Evolutionary conservation across 2,113 vertebrate genomes (phyloP), one percentile per base, ranked within the genome.

Genomic region (Mastomys coucha): DNA sequence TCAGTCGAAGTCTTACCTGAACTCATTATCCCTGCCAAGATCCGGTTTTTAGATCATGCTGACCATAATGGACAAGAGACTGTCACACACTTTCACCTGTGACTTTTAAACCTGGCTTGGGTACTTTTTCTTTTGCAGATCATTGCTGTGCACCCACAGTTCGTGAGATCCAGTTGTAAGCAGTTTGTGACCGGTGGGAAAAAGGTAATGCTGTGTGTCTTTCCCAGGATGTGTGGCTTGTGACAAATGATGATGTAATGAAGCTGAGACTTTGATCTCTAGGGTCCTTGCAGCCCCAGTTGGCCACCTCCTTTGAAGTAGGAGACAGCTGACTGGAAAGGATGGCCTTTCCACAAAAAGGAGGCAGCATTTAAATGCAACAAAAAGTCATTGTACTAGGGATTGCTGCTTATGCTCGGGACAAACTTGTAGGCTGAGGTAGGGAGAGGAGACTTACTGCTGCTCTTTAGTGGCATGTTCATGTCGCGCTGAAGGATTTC

Each of bases 121-220:
- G 0, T 65, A 24, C 53, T 70, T 75, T 16, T 58, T 94, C 67
- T 92, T 75, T 93, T 94, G 4, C 78, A 99, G 99, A 98, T 99
- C 82, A 98, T 99, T 95, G 99, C 99, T 3, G 98, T 99, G 94
- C 99, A 99, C 94, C 99, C 99, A 91, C 99, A 99, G 82, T 99
- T 99, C 92, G 98, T 99, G 98, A 99, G 98, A 98, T 99, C 99
- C 26, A 99, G 99, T 98, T 99, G 99, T 98, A 99, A 99, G 98
- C 99, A 99, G 96, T 99, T 99, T 99, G 99, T 99, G 97, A 99
- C 99, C 0, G 99, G 99, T 91, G 99, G 99, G 56, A 99, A 99
- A 98, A 99, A 99, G 99, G 99, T 99, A 99, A 98, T 5, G 17
- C 19, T 88, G 4, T 22, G 0, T 92, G 39, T 70, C 39, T 82